Percentiles rank a stretch among this genome's conserved stretches.
These are phyloP conservation scores for Nanorana parkeri DNA, from an alignment of 2,113 vertebrate species.

Conservation along the genomic window DNA sequence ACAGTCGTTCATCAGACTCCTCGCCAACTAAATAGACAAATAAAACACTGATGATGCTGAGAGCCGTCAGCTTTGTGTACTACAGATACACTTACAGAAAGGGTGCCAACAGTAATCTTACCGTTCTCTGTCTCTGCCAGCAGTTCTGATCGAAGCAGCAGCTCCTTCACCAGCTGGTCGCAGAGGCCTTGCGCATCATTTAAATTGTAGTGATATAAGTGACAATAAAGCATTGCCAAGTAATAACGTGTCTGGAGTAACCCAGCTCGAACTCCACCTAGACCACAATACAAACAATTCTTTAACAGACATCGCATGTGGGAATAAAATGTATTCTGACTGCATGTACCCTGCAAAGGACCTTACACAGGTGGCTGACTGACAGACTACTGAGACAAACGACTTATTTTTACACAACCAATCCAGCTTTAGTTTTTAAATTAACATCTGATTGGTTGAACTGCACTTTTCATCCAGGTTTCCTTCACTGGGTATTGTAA, in stretches of 20 bases:
- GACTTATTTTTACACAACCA: no score
- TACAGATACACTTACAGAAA: not conserved
- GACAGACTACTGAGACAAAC: no score
- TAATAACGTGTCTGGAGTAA: conserved; percentile 86
- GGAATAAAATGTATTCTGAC: no score
- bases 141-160: conserved; percentile 72
- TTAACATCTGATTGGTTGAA: no score
- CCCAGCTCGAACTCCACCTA: conserved; percentile 74
- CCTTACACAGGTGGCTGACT: no score
- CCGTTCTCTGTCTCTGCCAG: conserved; percentile 63
- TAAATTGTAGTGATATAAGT: conserved; percentile 84
- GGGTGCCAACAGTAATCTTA: conserved; percentile 60
- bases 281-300: conserved; percentile 5
- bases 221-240: conserved; percentile 87
- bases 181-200: conserved; percentile 88
- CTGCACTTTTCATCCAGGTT: no score
- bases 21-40: conserved; percentile 60
- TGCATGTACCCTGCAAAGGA: no score
- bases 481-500: no score
- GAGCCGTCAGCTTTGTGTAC: not conserved
- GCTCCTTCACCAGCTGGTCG: conserved; percentile 81
- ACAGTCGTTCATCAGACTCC: conserved; percentile 62
- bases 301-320: no score
- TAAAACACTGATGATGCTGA: not conserved
- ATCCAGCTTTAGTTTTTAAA: no score